Evolutionary conservation across 2,888 invertebrate species (phyloP).

Genomic region (Nomada fabriciana): DNA sequence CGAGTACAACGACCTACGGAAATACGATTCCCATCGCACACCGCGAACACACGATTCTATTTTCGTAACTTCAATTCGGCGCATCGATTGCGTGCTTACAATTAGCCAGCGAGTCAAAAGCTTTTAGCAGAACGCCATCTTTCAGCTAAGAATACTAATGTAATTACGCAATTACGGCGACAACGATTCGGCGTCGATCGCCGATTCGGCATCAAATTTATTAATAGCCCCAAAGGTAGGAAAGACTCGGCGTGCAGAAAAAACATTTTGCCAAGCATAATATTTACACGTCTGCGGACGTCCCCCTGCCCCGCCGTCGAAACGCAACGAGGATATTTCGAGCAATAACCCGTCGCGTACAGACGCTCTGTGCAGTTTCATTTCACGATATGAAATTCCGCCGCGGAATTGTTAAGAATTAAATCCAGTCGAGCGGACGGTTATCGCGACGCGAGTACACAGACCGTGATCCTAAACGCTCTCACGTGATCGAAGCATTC

Average conservation of each 20-base stretch:
- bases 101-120: constrained; percentile 12
- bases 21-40: constrained; percentile 1
- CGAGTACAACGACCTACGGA: constrained; percentile 28
- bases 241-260: not conserved
- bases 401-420: not conserved
- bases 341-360: constrained; percentile 4
- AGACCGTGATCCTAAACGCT: not conserved
- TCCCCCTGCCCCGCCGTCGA: not conserved
- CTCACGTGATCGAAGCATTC: not conserved
- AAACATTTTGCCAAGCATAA: not conserved
- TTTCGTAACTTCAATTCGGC: constrained; percentile 16
- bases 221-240: no score
- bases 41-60: constrained; percentile 10
- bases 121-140: not conserved
- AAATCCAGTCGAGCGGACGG: not conserved
- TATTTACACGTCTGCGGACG: not conserved
- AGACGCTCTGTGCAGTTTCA: constrained; percentile 14
- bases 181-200: not conserved
- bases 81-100: constrained; percentile 24
- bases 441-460: not conserved
- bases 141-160: not conserved
- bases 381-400: constrained; percentile 11
- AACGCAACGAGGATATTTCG: not conserved
- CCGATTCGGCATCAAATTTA: not conserved
- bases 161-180: not conserved